Evolutionary conservation across 2,888 invertebrate genomes (phyloP).

Genomic region (Plebejus melissa): DNA sequence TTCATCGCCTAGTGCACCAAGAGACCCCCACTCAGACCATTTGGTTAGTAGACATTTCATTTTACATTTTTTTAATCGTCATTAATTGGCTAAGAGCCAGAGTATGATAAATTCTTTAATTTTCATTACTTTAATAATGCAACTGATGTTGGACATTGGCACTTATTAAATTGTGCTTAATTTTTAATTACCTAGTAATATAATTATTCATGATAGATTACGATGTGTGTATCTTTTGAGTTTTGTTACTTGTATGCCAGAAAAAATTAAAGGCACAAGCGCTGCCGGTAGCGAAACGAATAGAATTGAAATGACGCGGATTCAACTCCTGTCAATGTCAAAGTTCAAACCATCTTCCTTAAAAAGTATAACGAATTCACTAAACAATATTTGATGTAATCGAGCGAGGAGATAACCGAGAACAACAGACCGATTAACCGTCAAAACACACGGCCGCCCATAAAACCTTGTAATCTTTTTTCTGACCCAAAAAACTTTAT

Average conservation of each 20-base stretch:
- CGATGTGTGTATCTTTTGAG: background rate
- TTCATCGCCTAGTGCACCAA: constrained; percentile 74
- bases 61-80: constrained; percentile 42
- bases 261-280: background rate
- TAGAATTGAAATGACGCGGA: background rate
- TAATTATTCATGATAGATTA: no score
- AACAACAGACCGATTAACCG: constrained; percentile 51
- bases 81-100: background rate
- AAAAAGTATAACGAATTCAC: constrained; percentile 19
- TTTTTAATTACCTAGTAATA: background rate
- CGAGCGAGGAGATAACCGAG: constrained; percentile 31
- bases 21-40: constrained; percentile 78
- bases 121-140: background rate
- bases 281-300: background rate
- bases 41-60: constrained; percentile 76
- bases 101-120: background rate
- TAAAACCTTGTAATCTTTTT: constrained; percentile 50
- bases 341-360: background rate
- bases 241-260: background rate
- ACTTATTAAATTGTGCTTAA: background rate
- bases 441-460: constrained; percentile 63
- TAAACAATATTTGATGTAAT: constrained; percentile 11
- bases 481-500: constrained; percentile 56
- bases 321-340: background rate
- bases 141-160: background rate